A percentile compares a stretch with the other conserved stretches of the same genome.
These are phyloP conservation scores for Bos indicus DNA, from an alignment of 2,113 vertebrate genomes.

Conservation along the genomic window DNA sequence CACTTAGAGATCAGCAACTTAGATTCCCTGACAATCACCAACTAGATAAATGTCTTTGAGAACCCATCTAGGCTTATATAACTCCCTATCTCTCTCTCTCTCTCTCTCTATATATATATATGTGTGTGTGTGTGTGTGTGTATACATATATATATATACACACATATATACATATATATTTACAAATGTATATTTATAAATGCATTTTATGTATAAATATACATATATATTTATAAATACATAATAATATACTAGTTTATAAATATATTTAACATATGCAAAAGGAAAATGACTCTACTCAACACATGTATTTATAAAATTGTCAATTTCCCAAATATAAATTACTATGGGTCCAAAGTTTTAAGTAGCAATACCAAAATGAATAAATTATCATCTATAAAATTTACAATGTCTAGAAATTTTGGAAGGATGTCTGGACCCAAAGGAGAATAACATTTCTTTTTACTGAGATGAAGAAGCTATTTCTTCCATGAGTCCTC, in stretches of 20 bases:
- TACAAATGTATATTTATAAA: neutral
- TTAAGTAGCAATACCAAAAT: neutral
- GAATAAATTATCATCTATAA: neutral
- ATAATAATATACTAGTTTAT: neutral
- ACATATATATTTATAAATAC: neutral
- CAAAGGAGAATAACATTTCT: neutral
- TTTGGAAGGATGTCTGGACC: neutral
- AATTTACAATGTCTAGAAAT: neutral
- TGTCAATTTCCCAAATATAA: neutral
- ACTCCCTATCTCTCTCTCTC: neutral
- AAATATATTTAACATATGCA: neutral
- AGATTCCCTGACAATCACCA: neutral
- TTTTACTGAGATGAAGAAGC: neutral
- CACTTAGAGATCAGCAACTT: neutral
- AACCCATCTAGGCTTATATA: neutral
- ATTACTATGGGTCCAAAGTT: neutral
- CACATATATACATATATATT: neutral
- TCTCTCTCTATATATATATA: accelerated
- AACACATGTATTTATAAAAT: neutral
- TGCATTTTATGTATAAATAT: neutral
- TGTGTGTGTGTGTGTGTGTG: neutral
- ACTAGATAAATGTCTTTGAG: neutral
- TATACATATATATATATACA: neutral
- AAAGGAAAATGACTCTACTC: neutral
- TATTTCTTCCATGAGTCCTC: neutral